A percentile compares a stretch with the other conserved stretches of the same genome.
phyloP scores from a whole-genome alignment of 2,888 invertebrate genomes.

The Silvanus unidentatus region DNA sequence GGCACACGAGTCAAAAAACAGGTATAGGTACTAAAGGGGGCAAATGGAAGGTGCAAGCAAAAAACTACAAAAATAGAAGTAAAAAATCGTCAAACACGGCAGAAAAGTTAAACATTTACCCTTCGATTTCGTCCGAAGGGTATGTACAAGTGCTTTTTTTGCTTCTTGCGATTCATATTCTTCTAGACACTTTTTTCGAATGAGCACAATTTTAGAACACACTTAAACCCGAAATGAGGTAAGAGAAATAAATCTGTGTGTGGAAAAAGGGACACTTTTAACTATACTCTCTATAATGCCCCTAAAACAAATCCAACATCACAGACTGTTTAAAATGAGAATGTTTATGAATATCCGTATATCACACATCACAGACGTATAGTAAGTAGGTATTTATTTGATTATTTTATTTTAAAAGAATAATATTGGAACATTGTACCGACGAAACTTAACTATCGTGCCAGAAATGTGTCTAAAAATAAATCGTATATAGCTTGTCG shows the following conservation, averaged over 20 bases:
- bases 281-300: no score
- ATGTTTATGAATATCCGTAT: neutral
- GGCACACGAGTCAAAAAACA: no score
- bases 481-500: neutral
- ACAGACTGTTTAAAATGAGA: neutral
- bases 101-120: conserved; percentile 27
- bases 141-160: conserved; percentile 33
- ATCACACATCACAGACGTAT: conserved; percentile 3
- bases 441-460: conserved; percentile 11
- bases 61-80: no score
- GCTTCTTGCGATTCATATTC: conserved; percentile 29
- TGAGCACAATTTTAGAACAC: neutral
- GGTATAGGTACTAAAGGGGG: no score
- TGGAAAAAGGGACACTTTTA: no score
- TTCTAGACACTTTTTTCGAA: no score
- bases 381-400: neutral
- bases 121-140: conserved; percentile 36
- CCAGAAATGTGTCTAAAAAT: conserved; percentile 41
- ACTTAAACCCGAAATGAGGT: neutral
- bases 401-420: conserved; percentile 2
- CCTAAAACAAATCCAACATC: neutral
- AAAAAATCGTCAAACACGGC: neutral
- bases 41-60: no score
- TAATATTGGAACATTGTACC: conserved; percentile 4
- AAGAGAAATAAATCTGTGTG: neutral